Percentiles rank a stretch among this genome's conserved stretches.
Conservation (phyloP, 2,888 invertebrate genomes). For the Argyresthia goedartella region DNA sequence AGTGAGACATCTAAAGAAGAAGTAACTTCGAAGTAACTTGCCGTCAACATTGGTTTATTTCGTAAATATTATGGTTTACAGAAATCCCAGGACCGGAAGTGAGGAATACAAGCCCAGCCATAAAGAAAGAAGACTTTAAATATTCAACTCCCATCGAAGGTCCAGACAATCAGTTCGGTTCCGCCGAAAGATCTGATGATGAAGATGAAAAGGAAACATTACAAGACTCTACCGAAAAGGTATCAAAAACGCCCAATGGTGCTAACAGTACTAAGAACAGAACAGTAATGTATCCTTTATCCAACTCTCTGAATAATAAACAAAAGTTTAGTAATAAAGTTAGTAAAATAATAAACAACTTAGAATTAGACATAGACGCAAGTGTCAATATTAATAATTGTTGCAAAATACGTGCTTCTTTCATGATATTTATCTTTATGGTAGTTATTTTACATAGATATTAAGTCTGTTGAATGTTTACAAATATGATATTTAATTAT, state of each 20-base stretch:
- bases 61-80: constrained; percentile 28
- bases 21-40: no score
- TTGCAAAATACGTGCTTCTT: not conserved
- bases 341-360: constrained; percentile 43
- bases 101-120: constrained; percentile 63
- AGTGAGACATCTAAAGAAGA: no score
- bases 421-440: not conserved
- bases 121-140: constrained; percentile 69
- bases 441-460: not conserved
- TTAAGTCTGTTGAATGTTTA: no score
- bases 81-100: constrained; percentile 83
- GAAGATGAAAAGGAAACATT: constrained; percentile 56
- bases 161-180: constrained; percentile 78
- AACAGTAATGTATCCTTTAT: constrained; percentile 24
- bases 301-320: constrained; percentile 25
- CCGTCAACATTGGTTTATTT: not conserved
- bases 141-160: constrained; percentile 55
- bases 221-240: constrained; percentile 21
- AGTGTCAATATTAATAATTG: not conserved
- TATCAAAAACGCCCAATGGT: constrained; percentile 16
- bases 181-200: constrained; percentile 79
- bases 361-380: constrained; percentile 1
- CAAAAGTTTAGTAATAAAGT: constrained; percentile 56
- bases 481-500: not conserved
- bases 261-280: constrained; percentile 34